Evolutionary conservation across 1,140 invertebrate species (phyloP).

Genomic region (Cyclargus thomasi): DNA sequence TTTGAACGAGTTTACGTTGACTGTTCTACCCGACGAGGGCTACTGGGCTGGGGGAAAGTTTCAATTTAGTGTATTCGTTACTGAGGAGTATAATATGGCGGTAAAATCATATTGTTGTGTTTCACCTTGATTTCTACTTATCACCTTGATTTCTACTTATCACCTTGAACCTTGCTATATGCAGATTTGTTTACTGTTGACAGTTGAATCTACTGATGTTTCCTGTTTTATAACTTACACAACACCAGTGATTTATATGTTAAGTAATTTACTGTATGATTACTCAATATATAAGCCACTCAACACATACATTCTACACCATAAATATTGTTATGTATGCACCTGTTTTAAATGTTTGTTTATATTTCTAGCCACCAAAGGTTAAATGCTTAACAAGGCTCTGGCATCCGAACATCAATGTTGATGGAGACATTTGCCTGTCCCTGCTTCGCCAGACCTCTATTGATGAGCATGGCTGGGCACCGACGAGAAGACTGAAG

Average conservation of each 20-base stretch:
- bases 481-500: conserved; percentile 92
- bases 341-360: not conserved
- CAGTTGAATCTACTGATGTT: too few relatives aligned
- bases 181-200: not conserved
- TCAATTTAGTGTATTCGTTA: conserved; percentile 89
- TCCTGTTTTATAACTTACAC: too few relatives aligned
- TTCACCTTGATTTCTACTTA: not conserved
- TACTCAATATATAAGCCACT: too few relatives aligned
- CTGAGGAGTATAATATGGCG: conserved; percentile 97
- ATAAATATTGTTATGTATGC: too few relatives aligned
- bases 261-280: too few relatives aligned
- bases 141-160: not conserved
- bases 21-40: conserved; percentile 90
- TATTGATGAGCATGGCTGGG: conserved; percentile 96
- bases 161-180: not conserved
- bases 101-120: conserved; percentile 68
- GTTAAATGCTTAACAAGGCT: conserved; percentile 93
- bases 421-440: conserved; percentile 95
- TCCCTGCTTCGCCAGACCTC: conserved; percentile 93
- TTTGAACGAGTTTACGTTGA: conserved; percentile 87
- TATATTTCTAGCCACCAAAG: conserved; percentile 86
- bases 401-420: conserved; percentile 97
- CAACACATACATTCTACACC: too few relatives aligned
- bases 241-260: too few relatives aligned
- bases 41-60: conserved; percentile 92